These are phyloP conservation scores for Muschampia staudingeri DNA, from an alignment of 2,888 invertebrate species.

Conservation along the genomic window DNA sequence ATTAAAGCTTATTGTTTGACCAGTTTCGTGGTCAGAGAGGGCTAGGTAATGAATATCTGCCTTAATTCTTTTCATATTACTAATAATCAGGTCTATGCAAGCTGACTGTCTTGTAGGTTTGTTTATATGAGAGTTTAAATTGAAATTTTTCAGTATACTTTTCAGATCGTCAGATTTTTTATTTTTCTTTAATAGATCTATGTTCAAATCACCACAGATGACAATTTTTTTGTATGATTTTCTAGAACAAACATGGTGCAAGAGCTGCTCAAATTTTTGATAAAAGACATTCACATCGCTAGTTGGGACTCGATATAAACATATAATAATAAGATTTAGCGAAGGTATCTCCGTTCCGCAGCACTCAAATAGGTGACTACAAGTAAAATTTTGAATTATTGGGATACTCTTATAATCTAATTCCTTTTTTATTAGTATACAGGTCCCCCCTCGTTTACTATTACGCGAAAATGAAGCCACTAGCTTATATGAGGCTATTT, in stretches of 20 bases:
- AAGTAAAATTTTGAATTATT: not conserved
- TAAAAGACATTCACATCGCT: not conserved
- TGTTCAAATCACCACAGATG: not conserved
- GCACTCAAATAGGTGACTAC: not conserved
- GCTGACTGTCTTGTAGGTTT: constrained; percentile 19
- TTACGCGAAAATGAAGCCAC: not conserved
- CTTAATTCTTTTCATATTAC: constrained; percentile 60
- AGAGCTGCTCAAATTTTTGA: not conserved
- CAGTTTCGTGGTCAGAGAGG: constrained; percentile 41
- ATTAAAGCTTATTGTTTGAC: constrained; percentile 3
- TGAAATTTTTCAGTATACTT: not conserved
- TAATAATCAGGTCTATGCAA: constrained; percentile 56
- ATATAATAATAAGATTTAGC: not conserved
- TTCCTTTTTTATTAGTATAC: not conserved
- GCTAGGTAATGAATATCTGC: constrained; percentile 58
- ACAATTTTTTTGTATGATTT: constrained; percentile 9
- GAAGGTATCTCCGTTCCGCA: not conserved
- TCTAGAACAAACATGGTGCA: not conserved
- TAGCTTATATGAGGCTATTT: not conserved
- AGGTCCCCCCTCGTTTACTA: not conserved
- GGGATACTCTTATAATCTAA: not conserved
- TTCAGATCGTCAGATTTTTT: not conserved
- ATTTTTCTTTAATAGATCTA: constrained; percentile 15
- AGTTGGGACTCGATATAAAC: not conserved
- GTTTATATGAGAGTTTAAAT: not conserved